phyloP scores from a whole-genome alignment of 2,113 vertebrate genomes.

The Chinchilla lanigera region DNA sequence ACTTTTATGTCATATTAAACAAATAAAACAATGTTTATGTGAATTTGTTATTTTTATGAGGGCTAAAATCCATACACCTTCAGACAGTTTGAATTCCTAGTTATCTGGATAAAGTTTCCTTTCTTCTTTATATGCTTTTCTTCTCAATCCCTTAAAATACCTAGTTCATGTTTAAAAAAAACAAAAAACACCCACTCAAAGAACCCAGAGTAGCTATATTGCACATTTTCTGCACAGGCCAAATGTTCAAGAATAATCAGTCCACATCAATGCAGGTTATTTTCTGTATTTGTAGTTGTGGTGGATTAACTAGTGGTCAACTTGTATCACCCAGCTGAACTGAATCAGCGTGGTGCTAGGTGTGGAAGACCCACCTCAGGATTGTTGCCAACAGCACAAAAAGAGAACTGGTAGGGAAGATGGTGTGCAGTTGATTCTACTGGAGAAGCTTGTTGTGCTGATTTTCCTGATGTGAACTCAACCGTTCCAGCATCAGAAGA shows the following conservation, averaged over 20 bases:
- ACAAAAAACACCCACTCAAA: background rate
- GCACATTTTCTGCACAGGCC: background rate
- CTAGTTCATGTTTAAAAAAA: background rate
- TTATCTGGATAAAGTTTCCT: background rate
- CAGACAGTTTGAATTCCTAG: background rate
- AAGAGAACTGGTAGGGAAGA: background rate
- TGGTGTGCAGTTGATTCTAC: background rate
- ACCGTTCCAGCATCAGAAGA: background rate
- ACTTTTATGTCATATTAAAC: background rate
- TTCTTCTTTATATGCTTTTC: background rate
- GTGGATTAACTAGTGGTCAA: background rate
- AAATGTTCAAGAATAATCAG: constrained; percentile 33
- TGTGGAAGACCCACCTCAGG: background rate
- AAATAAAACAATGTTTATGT: background rate
- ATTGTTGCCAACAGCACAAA: background rate
- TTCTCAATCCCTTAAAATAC: background rate
- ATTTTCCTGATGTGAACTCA: background rate
- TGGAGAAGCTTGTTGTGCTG: background rate
- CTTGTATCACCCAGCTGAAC: background rate
- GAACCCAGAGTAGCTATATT: background rate
- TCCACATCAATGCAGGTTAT: background rate
- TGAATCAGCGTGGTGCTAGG: background rate
- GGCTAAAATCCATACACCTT: background rate
- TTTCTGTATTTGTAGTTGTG: background rate
- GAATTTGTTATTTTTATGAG: background rate